These are phyloP conservation scores for Chiridota heheva DNA, from an alignment of 35 echinoderm and acorn worm genomes.

Conservation along the genomic window DNA sequence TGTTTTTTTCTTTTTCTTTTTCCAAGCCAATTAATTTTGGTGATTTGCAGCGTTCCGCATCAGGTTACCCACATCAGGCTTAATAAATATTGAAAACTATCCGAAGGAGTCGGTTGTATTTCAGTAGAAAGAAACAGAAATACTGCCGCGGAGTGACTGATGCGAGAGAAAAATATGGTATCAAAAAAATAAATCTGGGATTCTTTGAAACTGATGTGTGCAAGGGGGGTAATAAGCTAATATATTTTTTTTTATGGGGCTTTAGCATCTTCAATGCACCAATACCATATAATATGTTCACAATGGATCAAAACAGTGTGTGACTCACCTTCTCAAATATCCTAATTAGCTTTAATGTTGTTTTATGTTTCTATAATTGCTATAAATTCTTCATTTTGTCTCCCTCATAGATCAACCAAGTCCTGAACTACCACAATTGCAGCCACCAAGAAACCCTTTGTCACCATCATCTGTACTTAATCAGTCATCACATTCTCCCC, in stretches of 20 bases:
- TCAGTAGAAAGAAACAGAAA: no score
- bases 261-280: neutral
- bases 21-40: no score
- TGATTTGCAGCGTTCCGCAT: no score
- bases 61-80: no score
- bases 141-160: no score
- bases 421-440: constrained; percentile 21
- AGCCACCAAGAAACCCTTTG: constrained; percentile 23
- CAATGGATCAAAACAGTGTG: neutral
- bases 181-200: no score
- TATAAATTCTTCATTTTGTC: neutral
- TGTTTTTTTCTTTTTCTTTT: no score
- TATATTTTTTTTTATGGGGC: neutral
- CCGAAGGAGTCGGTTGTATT: no score
- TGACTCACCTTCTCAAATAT: neutral
- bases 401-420: constrained; percentile 5
- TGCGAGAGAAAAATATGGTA: no score
- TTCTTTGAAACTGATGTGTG: no score
- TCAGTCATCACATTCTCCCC: constrained; percentile 2
- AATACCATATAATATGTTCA: neutral
- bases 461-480: constrained; percentile 24
- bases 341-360: neutral
- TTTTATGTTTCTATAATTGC: neutral
- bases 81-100: no score
- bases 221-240: neutral